These are phyloP conservation scores for Polymixis flavicincta DNA, from an alignment of 2,888 invertebrate genomes.

Conservation along the genomic window DNA sequence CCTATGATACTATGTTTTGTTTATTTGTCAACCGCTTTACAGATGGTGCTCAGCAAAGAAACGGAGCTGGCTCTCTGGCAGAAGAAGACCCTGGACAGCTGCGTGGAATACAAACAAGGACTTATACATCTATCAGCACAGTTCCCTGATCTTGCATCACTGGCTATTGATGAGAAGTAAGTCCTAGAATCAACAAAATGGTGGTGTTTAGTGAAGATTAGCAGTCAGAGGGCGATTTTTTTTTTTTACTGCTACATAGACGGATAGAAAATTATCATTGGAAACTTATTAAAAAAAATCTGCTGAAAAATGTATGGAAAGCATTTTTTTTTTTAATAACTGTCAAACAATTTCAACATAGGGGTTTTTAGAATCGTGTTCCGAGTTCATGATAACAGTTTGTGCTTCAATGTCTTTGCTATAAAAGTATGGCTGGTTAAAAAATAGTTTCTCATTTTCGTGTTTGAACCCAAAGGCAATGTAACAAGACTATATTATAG, in stretches of 20 bases:
- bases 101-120: conserved; percentile 84
- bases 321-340: too few relatives aligned
- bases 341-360: too few relatives aligned
- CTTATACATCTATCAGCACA: conserved; percentile 81
- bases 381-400: too few relatives aligned
- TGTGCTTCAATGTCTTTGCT: too few relatives aligned
- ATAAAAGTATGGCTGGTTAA: neutral
- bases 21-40: conserved; percentile 1
- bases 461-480: neutral
- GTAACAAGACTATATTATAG: neutral
- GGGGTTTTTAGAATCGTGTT: too few relatives aligned
- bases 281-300: too few relatives aligned
- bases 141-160: conserved; percentile 76
- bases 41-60: conserved; percentile 84
- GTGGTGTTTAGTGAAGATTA: too few relatives aligned
- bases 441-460: neutral
- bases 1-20: neutral
- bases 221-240: too few relatives aligned
- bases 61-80: conserved; percentile 85
- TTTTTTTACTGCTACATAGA: too few relatives aligned
- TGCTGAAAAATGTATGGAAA: too few relatives aligned
- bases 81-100: conserved; percentile 82
- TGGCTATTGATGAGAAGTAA: conserved; percentile 84
- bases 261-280: too few relatives aligned
- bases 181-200: conserved; percentile 13